Evolutionary conservation across 2,113 vertebrate species (phyloP).

Genomic region (Sterrhoptilus dennistouni): DNA sequence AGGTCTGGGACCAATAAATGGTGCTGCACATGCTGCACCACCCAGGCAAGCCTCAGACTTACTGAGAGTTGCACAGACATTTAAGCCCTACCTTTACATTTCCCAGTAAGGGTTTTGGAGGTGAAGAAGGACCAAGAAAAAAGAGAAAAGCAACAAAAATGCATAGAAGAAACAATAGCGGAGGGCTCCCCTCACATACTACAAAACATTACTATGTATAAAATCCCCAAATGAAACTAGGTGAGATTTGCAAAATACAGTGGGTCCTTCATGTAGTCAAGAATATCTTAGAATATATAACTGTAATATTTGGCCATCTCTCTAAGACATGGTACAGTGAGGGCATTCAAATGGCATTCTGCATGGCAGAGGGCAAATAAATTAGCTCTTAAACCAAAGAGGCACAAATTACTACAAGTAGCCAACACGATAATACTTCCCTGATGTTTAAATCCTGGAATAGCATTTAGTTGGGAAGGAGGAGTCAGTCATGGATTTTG

Average conservation of each 20-base stretch:
- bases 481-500: neutral
- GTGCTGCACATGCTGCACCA: neutral
- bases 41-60: neutral
- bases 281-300: neutral
- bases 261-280: neutral
- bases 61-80: neutral
- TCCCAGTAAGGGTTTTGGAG: neutral
- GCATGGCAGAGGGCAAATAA: neutral
- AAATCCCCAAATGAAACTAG: neutral
- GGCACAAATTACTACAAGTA: neutral
- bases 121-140: neutral
- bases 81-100: neutral
- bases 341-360: neutral
- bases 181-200: neutral
- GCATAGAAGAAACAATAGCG: neutral
- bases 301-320: neutral
- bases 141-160: neutral
- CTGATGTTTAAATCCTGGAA: neutral
- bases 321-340: neutral
- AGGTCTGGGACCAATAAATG: neutral
- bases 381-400: neutral
- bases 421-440: neutral
- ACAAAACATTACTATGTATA: neutral
- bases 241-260: neutral
- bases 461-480: neutral